phyloP scores from a whole-genome alignment of 1,140 invertebrate species.

The Ostrea denselamellosa region DNA sequence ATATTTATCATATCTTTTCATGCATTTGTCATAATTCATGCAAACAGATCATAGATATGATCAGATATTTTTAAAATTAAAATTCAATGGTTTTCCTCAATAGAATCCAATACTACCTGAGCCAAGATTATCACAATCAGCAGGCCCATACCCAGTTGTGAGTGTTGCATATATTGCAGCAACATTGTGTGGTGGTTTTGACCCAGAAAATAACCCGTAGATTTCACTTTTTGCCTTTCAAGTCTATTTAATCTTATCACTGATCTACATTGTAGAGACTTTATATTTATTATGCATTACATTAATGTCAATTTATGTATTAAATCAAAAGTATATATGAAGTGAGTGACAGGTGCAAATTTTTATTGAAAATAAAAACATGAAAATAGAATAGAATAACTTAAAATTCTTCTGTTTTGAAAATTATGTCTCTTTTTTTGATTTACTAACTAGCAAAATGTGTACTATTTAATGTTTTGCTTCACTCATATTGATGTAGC shows the following conservation, averaged over 20 bases:
- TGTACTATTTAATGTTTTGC: background rate
- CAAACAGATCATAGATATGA: too few relatives aligned
- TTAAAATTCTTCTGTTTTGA: background rate
- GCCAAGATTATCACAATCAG: constrained; percentile 27
- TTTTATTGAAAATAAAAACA: background rate
- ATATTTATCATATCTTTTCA: too few relatives aligned
- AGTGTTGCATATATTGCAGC: constrained; percentile 29
- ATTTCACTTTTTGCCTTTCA: constrained; percentile 35
- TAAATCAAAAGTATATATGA: background rate
- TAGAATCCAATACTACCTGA: constrained; percentile 32
- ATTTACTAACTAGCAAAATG: background rate
- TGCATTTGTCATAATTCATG: too few relatives aligned
- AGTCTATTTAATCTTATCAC: background rate
- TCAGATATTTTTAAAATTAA: background rate
- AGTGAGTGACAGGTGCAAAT: background rate
- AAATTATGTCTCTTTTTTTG: background rate
- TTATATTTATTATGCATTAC: background rate
- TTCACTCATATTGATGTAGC: background rate
- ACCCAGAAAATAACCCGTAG: background rate
- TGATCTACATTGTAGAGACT: background rate
- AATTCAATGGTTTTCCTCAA: constrained; percentile 18
- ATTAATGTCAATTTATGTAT: background rate
- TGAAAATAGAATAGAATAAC: background rate
- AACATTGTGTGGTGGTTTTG: background rate
- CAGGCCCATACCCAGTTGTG: constrained; percentile 38